Evolutionary conservation across 2,797 vertebrate species (phyloP).

Genomic region (Masticophis lateralis): DNA sequence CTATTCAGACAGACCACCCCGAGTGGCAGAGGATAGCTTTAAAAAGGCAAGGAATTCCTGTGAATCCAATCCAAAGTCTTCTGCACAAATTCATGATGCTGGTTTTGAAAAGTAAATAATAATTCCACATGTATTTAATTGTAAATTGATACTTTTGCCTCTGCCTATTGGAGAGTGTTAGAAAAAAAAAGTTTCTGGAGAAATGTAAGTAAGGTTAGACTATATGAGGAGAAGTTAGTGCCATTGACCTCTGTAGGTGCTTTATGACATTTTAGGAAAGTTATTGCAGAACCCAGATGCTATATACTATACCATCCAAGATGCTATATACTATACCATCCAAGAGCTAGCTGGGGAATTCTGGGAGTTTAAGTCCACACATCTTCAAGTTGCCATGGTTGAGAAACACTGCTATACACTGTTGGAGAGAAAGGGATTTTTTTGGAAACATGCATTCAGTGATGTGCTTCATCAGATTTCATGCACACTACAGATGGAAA

Average conservation of each 20-base stretch:
- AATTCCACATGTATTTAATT: slow-evolving; percentile 3
- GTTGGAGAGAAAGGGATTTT: neutral
- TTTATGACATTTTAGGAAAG: neutral
- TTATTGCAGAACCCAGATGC: neutral
- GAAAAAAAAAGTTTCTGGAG: neutral
- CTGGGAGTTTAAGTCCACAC: neutral
- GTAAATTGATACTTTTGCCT: neutral
- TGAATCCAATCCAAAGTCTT: neutral
- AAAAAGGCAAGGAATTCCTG: neutral
- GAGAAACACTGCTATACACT: neutral
- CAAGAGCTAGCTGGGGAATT: neutral
- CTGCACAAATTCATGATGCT: slow-evolving; percentile 8
- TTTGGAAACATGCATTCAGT: neutral
- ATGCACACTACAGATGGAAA: neutral
- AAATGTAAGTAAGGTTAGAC: neutral
- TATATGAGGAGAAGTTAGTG: neutral
- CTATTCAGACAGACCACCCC: neutral
- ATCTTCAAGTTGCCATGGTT: neutral
- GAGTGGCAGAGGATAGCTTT: neutral
- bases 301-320: neutral
- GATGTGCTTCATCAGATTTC: neutral
- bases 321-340: neutral
- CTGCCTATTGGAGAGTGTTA: fast-evolving
- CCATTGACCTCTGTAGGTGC: neutral
- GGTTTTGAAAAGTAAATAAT: fast-evolving